Evolutionary conservation across 37 sponge, comb jelly and placozoan species (phyloP).

Genomic region (Oscarella lobularis): DNA sequence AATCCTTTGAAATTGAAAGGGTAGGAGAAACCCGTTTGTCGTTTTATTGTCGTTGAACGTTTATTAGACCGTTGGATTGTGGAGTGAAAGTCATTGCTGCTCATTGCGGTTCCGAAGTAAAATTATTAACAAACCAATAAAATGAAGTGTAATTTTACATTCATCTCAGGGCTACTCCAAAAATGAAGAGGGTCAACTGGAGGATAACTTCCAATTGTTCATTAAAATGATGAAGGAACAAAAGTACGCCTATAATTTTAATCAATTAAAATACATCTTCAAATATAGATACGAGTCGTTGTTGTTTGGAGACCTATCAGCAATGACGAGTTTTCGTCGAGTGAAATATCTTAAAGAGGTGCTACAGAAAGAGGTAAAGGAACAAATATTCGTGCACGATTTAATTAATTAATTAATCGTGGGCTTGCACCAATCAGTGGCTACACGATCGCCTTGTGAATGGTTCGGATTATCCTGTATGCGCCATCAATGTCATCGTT

Average conservation of each 20-base stretch:
- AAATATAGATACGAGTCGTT: slow-evolving; percentile 33
- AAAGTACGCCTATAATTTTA: too few species aligned
- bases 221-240: neutral
- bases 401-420: neutral
- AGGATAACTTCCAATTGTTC: neutral
- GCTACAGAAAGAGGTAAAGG: slow-evolving; percentile 15
- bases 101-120: slow-evolving; percentile 78
- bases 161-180: too few species aligned
- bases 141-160: too few species aligned
- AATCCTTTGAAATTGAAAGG: slow-evolving; percentile 65
- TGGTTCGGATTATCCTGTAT: slow-evolving; percentile 85
- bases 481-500: slow-evolving; percentile 73
- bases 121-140: too few species aligned
- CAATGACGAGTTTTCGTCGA: slow-evolving; percentile 50
- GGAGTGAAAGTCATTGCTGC: slow-evolving; percentile 83
- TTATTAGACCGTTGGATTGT: slow-evolving; percentile 38
- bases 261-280: too few species aligned
- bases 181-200: too few species aligned
- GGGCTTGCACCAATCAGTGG: neutral
- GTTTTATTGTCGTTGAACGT: slow-evolving; percentile 1
- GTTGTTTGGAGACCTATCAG: slow-evolving; percentile 82
- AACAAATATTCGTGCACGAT: neutral
- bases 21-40: slow-evolving; percentile 2
- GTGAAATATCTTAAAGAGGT: slow-evolving; percentile 35
- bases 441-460: slow-evolving; percentile 65